phyloP scores from a whole-genome alignment of 1,140 invertebrate genomes.

The Idris sp. region DNA sequence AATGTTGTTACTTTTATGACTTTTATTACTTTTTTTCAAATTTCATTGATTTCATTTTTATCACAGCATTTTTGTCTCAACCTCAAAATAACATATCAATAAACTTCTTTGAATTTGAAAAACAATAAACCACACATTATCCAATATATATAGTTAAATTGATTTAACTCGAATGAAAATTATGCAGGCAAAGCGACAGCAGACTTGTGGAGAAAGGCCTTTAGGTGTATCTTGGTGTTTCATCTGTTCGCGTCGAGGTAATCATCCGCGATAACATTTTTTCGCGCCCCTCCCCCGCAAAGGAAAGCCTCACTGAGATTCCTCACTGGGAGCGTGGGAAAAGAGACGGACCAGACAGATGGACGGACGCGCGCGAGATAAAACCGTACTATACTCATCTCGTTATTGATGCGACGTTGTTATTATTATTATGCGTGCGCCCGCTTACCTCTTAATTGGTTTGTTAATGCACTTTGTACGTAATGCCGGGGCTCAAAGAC shows the following conservation, averaged over 20 bases:
- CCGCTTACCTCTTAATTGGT: constrained; percentile 54
- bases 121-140: no score
- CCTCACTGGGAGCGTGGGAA: constrained; percentile 62
- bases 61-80: no score
- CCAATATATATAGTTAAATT: no score
- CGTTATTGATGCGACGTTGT: constrained; percentile 55
- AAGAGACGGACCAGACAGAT: constrained; percentile 28
- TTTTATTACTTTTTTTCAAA: no score
- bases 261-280: constrained; percentile 50
- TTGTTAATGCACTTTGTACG: constrained; percentile 60
- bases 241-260: constrained; percentile 31
- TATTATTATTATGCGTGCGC: constrained; percentile 53
- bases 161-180: no score
- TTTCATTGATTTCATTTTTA: no score
- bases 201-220: constrained; percentile 27
- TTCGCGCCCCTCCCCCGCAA: constrained; percentile 30
- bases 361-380: constrained; percentile 39
- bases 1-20: no score
- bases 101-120: no score
- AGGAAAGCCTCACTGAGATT: constrained; percentile 52
- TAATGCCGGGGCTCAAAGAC: constrained; percentile 48
- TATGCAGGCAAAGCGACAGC: neutral
- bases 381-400: constrained; percentile 50
- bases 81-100: no score
- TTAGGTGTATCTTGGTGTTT: constrained; percentile 2